Base-by-base conservation (phyloP, 2,888 invertebrate species). In the Corbicula japonica region DNA sequence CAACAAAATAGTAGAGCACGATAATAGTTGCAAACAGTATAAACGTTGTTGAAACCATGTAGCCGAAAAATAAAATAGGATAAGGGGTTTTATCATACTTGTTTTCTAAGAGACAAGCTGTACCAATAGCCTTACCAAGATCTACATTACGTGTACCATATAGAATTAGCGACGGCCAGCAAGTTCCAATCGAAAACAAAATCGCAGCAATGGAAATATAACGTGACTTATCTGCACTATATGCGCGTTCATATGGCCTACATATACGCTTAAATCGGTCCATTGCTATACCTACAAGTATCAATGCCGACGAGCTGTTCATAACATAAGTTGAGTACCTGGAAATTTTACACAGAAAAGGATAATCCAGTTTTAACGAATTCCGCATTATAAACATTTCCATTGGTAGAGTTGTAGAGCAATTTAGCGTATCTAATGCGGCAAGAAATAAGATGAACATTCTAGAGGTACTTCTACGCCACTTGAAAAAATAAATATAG, bases 251-350 rank as follows among this genome's bases (percentile, higher is more conserved):
- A 28, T 82, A 76, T 0, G 88, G 88, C 50, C 80, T 72, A 72
- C 88, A 88, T 18, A 88, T 86, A 32, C 87, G 76, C 38, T 80
- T 76, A 46, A 85, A 88, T 23, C 89, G 60, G 50, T 87, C 87
- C 8, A 85, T 69, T 0, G 87, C 85, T 28, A 86, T 87, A 10
- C 82, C 85, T 46, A 87, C 73, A 0, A 87, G 78, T 62, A 86
- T 77, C 28, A 85, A 44, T 8, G 85, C 86, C 5, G 84, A 84
- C 12, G 83, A 78, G 30, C 84, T 83, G 52, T 87, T 87, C 77
- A 86, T 85, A 15, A 74, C 66, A 48, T 84, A 87, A 0, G 87
- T 87, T 4, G 73, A 61, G 48, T 80, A 86, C 1, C 87, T 79
- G 10, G 83, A 84, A 8, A 85, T 23, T 46, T 86, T 86, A 71